Evolutionary conservation across 2,797 vertebrate genomes (phyloP).

Genomic region (Cyclura pinguis): DNA sequence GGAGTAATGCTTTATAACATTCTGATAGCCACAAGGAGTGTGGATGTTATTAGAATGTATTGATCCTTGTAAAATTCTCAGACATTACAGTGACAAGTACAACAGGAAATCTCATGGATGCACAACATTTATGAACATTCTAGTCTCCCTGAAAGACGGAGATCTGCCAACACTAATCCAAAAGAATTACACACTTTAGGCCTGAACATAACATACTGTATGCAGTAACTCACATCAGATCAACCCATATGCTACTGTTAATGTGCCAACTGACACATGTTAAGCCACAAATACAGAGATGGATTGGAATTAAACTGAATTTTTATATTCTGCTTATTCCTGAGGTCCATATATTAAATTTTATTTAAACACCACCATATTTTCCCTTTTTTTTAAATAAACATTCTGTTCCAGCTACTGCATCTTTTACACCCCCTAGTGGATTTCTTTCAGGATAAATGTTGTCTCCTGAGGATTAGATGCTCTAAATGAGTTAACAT

Average conservation of each 20-base stretch:
- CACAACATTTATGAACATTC: conserved; percentile 78
- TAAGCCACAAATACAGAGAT: conserved; percentile 78
- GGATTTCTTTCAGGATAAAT: conserved; percentile 65
- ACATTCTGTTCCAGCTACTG: conserved; percentile 48
- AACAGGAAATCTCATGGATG: conserved; percentile 72
- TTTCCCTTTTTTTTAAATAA: conserved; percentile 44
- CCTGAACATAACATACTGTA: conserved; percentile 80
- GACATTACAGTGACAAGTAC: conserved; percentile 48
- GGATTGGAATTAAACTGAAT: conserved; percentile 71
- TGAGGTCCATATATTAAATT: conserved; percentile 59
- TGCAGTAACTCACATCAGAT: conserved; percentile 80
- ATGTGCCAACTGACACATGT: conserved; percentile 81
- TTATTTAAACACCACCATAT: conserved; percentile 63
- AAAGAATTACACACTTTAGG: conserved; percentile 80
- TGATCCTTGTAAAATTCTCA: conserved; percentile 47
- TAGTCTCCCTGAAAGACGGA: conserved; percentile 71
- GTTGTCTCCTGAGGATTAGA: conserved; percentile 54
- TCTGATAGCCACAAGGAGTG: conserved; percentile 11
- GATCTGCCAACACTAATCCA: conserved; percentile 80
- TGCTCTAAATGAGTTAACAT: conserved; percentile 39
- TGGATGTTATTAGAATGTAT: conserved; percentile 26
- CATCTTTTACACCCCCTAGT: conserved; percentile 52
- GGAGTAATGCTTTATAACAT: conserved; percentile 10
- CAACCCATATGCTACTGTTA: conserved; percentile 80
- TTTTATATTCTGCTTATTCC: conserved; percentile 71